These are phyloP conservation scores for Archivesica marissinica DNA, from an alignment of 1,140 invertebrate genomes.

Conservation along the genomic window DNA sequence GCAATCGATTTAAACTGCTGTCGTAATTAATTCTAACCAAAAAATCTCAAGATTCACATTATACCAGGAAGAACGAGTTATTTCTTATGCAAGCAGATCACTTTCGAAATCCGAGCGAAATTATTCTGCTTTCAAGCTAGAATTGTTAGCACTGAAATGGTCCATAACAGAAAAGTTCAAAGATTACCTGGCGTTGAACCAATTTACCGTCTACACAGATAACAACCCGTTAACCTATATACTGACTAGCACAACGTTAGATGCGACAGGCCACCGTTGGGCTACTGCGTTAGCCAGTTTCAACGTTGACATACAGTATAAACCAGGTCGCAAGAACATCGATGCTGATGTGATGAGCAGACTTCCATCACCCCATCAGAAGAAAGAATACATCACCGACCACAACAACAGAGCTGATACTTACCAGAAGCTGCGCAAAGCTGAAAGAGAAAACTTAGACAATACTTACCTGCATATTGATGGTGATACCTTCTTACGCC, in stretches of 20 bases:
- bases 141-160: conserved; percentile 16
- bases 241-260: conserved; percentile 22
- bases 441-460: too few relatives aligned
- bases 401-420: not conserved
- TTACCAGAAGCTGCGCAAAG: not conserved
- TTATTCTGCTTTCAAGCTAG: conserved; percentile 44
- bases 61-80: too few relatives aligned
- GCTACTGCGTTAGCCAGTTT: not conserved
- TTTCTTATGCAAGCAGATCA: not conserved
- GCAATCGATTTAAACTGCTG: too few relatives aligned
- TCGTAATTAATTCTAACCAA: too few relatives aligned
- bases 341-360: conserved; percentile 32
- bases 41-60: too few relatives aligned
- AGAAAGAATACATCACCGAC: too few relatives aligned
- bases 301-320: conserved; percentile 19
- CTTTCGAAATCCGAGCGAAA: not conserved
- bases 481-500: not conserved
- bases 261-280: conserved; percentile 34
- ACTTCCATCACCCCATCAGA: too few relatives aligned
- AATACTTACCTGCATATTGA: not conserved
- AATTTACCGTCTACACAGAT: conserved; percentile 53
- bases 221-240: conserved; percentile 48
- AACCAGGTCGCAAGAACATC: conserved; percentile 28
- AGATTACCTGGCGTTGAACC: conserved; percentile 47
- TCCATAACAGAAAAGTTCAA: conserved; percentile 20